Conservation (phyloP, 2,113 vertebrate species). For the Sardina pilchardus region DNA sequence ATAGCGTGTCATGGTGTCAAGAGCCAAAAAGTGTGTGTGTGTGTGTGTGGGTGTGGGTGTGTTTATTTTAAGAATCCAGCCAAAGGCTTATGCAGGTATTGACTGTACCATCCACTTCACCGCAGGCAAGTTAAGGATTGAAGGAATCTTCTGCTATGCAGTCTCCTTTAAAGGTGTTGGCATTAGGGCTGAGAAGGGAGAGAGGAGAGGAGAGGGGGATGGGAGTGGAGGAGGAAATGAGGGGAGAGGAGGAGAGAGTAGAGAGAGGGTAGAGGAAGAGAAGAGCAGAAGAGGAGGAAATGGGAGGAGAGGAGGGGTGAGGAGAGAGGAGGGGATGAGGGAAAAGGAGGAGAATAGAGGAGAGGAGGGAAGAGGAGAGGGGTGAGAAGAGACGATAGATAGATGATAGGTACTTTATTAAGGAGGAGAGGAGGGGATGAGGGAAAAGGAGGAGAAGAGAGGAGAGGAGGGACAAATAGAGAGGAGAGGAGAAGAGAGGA, state of each 20-base stretch:
- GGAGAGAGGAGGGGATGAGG: neutral
- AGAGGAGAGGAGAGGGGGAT: too few species aligned
- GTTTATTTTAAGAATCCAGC: neutral
- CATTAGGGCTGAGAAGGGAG: neutral
- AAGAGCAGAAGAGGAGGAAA: neutral
- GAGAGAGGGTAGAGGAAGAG: neutral
- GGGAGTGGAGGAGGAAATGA: neutral
- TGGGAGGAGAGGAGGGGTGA: neutral
- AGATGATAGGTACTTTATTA: too few species aligned
- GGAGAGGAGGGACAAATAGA: too few species aligned
- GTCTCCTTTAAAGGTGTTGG: neutral
- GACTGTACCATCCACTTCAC: neutral
- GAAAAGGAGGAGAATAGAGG: neutral
- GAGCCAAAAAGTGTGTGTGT: neutral
- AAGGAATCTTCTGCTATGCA: neutral
- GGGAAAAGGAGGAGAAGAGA: neutral
- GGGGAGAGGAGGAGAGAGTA: neutral
- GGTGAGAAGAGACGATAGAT: neutral
- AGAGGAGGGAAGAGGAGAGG: neutral
- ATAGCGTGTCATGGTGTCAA: neutral
- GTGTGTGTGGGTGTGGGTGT: neutral
- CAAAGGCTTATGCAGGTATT: neutral
- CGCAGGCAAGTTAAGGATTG: neutral
- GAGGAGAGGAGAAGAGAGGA: neutral
- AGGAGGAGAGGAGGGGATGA: neutral